phyloP scores from a whole-genome alignment of 2,888 invertebrate genomes.

The Lasioglossum malachurum region DNA sequence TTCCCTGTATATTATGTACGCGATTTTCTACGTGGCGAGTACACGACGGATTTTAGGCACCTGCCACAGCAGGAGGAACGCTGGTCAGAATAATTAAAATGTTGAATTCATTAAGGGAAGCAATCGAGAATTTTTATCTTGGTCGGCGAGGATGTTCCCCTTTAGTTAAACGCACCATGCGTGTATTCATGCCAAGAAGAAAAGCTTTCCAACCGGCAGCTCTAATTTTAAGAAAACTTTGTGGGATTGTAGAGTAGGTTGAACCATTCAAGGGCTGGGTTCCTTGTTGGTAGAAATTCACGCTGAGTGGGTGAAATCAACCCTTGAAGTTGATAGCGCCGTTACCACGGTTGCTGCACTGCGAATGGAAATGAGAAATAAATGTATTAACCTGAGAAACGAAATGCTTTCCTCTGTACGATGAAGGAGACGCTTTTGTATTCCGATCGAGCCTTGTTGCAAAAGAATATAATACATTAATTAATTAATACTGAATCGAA shows the following conservation, averaged over 20 bases:
- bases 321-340: not conserved
- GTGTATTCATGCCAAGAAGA: not conserved
- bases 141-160: not conserved
- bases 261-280: not conserved
- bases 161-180: not conserved
- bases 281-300: not conserved
- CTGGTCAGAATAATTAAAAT: no score
- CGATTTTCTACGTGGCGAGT: not conserved
- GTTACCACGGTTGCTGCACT: not conserved
- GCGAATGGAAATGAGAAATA: not conserved
- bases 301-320: conserved; percentile 9
- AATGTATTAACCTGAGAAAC: not conserved
- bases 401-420: not conserved
- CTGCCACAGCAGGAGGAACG: no score
- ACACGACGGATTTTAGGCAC: no score
- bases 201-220: not conserved
- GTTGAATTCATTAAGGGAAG: no score
- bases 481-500: not conserved
- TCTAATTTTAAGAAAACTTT: not conserved
- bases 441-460: not conserved
- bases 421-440: not conserved
- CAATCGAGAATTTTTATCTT: not conserved
- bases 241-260: not conserved
- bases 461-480: not conserved
- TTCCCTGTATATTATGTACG: not conserved